Conservation (phyloP, 2,888 invertebrate genomes). For the Rhopalosiphum nymphaeae region DNA sequence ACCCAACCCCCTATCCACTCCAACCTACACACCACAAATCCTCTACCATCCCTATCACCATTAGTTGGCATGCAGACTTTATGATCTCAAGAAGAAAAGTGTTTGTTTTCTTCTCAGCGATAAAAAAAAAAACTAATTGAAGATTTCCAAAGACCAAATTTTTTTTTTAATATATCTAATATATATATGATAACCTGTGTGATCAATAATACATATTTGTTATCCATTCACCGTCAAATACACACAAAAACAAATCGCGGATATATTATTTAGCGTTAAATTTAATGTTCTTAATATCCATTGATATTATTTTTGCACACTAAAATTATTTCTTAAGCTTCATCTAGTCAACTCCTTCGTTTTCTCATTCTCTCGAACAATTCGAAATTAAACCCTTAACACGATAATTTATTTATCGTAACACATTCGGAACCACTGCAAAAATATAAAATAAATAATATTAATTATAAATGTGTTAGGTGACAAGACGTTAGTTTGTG, state of each 20-base stretch:
- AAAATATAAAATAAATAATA: background rate
- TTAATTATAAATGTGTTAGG: background rate
- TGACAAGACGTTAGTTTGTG: background rate
- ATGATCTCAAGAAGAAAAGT: conserved; percentile 57
- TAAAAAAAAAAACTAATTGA: background rate
- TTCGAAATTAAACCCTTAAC: background rate
- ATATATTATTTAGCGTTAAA: conserved; percentile 1
- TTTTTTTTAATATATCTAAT: background rate
- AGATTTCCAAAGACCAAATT: conserved; percentile 29
- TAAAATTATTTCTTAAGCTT: conserved; percentile 41
- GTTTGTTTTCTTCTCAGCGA: conserved; percentile 22
- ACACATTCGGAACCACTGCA: background rate
- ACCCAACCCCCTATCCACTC: background rate
- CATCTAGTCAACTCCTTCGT: conserved; percentile 56
- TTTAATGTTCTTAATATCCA: background rate
- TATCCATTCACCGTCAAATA: background rate
- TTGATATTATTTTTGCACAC: conserved; percentile 13
- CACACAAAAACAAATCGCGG: background rate
- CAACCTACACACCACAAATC: background rate
- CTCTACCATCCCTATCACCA: conserved; percentile 2
- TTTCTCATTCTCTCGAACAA: conserved; percentile 17
- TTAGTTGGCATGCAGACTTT: conserved; percentile 50
- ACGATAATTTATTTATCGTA: conserved; percentile 14
- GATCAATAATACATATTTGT: background rate
- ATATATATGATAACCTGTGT: background rate